Conservation (phyloP, 2,797 vertebrate genomes). For the Acestrorhynchus altus region DNA sequence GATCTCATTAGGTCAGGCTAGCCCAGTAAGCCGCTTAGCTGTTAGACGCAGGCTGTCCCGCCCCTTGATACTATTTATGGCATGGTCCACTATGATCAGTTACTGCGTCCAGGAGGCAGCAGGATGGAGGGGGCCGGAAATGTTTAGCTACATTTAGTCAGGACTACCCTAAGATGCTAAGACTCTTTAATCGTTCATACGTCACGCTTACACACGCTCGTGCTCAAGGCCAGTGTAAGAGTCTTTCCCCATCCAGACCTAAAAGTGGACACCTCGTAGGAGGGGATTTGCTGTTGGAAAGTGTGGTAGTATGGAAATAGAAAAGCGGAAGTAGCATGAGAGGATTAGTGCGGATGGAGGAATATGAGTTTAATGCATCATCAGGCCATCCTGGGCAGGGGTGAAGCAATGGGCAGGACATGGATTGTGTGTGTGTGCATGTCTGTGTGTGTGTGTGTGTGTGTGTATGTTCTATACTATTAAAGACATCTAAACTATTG, state of each 20-base stretch:
- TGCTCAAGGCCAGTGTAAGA: slow-evolving; percentile 44
- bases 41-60: slow-evolving; percentile 33
- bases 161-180: slow-evolving; percentile 56
- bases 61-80: slow-evolving; percentile 36
- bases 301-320: slow-evolving; percentile 27
- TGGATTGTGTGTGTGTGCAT: too few species aligned
- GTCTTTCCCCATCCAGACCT: slow-evolving; percentile 42
- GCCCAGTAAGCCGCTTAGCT: slow-evolving; percentile 56
- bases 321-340: slow-evolving; percentile 35
- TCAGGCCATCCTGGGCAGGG: slow-evolving; percentile 11
- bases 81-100: slow-evolving; percentile 21
- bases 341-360: slow-evolving; percentile 38
- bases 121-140: slow-evolving; percentile 50
- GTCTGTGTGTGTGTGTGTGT: too few species aligned
- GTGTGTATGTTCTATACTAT: not conserved
- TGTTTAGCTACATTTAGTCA: slow-evolving; percentile 55
- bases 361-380: slow-evolving; percentile 19
- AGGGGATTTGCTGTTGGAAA: slow-evolving; percentile 52
- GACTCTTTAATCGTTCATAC: slow-evolving; percentile 43
- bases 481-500: too few species aligned
- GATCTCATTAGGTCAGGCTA: slow-evolving; percentile 58
- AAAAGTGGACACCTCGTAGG: slow-evolving; percentile 36
- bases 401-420: not conserved
- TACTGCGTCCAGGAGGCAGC: slow-evolving; percentile 30
- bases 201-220: slow-evolving; percentile 43